These are phyloP conservation scores for Ischnus inquisitorius DNA, from an alignment of 2,888 invertebrate genomes.

Conservation along the genomic window DNA sequence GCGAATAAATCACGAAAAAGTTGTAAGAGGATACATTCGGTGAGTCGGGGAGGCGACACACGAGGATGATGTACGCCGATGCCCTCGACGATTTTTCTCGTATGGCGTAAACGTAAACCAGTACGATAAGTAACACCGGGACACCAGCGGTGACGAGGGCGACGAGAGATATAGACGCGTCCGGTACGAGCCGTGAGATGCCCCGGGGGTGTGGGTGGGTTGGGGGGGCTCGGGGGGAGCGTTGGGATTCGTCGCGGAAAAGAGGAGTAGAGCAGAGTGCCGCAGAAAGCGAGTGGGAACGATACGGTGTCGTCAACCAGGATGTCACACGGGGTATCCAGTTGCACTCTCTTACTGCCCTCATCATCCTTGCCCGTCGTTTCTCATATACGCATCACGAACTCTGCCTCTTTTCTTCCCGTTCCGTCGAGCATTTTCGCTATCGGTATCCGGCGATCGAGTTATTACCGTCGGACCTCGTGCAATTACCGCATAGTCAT, in stretches of 20 bases:
- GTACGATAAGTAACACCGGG: slow-evolving; percentile 66
- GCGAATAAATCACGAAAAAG: background rate
- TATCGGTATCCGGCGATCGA: slow-evolving; percentile 24
- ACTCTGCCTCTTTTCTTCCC: slow-evolving; percentile 4
- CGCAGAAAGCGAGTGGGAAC: slow-evolving; percentile 55
- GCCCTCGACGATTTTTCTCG: slow-evolving; percentile 29
- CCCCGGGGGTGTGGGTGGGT: background rate
- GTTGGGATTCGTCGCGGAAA: slow-evolving; percentile 62
- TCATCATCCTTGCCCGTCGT: slow-evolving; percentile 9
- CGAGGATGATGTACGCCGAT: slow-evolving; percentile 8
- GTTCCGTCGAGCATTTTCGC: background rate
- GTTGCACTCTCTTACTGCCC: slow-evolving; percentile 69
- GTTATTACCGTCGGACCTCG: background rate
- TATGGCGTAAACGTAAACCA: slow-evolving; percentile 59
- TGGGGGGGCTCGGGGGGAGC: background rate
- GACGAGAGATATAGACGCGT: slow-evolving; percentile 55
- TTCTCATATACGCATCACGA: slow-evolving; percentile 28
- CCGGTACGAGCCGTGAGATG: slow-evolving; percentile 46
- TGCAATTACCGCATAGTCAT: background rate
- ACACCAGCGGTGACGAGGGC: slow-evolving; percentile 46
- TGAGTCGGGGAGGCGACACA: slow-evolving; percentile 20
- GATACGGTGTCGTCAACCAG: slow-evolving; percentile 70
- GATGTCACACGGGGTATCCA: slow-evolving; percentile 76
- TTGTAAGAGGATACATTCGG: slow-evolving; percentile 10
- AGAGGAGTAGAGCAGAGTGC: slow-evolving; percentile 46